These are phyloP conservation scores for Flexamia atlantica DNA, from an alignment of 2,888 invertebrate species.

Conservation along the genomic window DNA sequence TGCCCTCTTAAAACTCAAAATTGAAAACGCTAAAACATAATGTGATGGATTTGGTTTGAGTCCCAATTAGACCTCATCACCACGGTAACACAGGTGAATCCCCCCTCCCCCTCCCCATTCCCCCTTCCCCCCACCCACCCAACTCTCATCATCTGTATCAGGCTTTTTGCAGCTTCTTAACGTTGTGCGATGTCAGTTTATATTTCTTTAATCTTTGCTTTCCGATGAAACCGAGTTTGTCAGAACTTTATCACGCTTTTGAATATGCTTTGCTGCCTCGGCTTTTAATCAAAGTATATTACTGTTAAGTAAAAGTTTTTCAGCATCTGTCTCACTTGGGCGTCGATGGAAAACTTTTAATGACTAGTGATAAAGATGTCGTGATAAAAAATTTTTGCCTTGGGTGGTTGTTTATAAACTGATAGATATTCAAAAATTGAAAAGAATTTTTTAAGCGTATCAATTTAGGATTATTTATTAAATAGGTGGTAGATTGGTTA, in stretches of 20 bases:
- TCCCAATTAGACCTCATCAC: slow-evolving; percentile 47
- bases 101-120: slow-evolving; percentile 11
- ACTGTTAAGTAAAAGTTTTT: background rate
- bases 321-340: background rate
- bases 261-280: background rate
- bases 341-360: slow-evolving; percentile 1
- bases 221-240: background rate
- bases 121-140: slow-evolving; percentile 12
- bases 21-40: slow-evolving; percentile 38
- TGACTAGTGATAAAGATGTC: background rate
- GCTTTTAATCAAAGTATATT: slow-evolving; percentile 5
- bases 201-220: slow-evolving; percentile 38
- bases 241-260: slow-evolving; percentile 7
- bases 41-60: slow-evolving; percentile 38
- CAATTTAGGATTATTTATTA: too few species aligned
- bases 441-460: too few species aligned
- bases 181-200: slow-evolving; percentile 11
- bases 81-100: slow-evolving; percentile 45
- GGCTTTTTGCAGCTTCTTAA: slow-evolving; percentile 40
- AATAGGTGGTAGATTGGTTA: too few species aligned
- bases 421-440: too few species aligned
- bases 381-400: background rate
- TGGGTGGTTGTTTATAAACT: background rate
- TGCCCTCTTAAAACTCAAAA: slow-evolving; percentile 18
- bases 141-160: background rate